Conservation (phyloP, 2,113 vertebrate species). For the Hydropotes inermis region DNA sequence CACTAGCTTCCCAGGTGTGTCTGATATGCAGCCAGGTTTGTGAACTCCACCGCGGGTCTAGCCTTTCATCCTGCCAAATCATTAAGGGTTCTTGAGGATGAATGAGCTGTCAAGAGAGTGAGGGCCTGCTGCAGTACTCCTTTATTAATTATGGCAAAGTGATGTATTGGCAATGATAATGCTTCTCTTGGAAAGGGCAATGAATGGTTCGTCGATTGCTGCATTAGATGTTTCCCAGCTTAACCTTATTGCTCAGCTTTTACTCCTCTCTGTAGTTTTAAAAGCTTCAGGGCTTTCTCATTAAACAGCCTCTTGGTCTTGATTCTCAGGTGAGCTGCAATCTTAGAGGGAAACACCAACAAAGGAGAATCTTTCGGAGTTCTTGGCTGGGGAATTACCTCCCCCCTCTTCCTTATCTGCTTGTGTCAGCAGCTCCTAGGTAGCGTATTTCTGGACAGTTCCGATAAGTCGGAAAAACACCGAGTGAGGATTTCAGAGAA, state of each 20-base stretch:
- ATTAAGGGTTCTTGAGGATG: conserved; percentile 67
- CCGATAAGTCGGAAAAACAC: conserved; percentile 22
- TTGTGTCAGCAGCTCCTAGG: conserved; percentile 26
- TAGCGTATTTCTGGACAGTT: not conserved
- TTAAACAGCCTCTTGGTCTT: conserved; percentile 2
- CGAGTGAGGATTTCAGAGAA: not conserved
- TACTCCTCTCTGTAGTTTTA: conserved; percentile 40
- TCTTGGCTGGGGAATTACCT: not conserved
- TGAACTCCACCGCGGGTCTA: conserved; percentile 42
- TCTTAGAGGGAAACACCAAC: conserved; percentile 26
- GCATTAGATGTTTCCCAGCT: conserved; percentile 48
- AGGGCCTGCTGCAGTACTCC: conserved; percentile 51
- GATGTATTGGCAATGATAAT: conserved; percentile 60
- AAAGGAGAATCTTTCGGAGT: not conserved
- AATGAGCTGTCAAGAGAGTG: conserved; percentile 61
- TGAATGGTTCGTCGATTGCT: conserved; percentile 68
- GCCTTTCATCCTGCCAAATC: conserved; percentile 49
- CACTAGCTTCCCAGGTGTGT: conserved; percentile 14
- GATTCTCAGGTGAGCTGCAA: conserved; percentile 36
- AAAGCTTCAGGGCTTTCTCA: not conserved
- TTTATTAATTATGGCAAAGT: conserved; percentile 72
- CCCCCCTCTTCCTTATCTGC: not conserved
- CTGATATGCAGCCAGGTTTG: not conserved
- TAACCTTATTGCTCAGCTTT: conserved; percentile 5
- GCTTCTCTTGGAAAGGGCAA: conserved; percentile 69